Evolutionary conservation across 2,113 vertebrate genomes (phyloP).

Genomic region (Thomomys bottae): DNA sequence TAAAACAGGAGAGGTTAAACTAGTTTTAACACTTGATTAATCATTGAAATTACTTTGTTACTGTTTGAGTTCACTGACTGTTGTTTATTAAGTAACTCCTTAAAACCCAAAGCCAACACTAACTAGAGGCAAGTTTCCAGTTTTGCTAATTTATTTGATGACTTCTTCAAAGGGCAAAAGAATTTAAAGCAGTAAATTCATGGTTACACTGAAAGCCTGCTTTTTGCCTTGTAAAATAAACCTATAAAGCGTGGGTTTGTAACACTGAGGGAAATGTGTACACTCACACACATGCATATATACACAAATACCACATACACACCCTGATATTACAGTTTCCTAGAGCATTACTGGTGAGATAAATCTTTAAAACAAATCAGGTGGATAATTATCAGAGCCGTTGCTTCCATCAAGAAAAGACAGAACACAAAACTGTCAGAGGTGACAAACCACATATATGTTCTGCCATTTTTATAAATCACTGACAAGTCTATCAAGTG

Average conservation of each 20-base stretch:
- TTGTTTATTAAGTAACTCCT: constrained; percentile 89
- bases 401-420: constrained; percentile 72
- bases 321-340: constrained; percentile 76
- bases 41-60: constrained; percentile 89
- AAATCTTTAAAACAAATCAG: constrained; percentile 79
- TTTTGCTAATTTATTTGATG: constrained; percentile 87
- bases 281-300: neutral
- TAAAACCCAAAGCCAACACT: constrained; percentile 86
- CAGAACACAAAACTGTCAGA: constrained; percentile 53
- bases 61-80: constrained; percentile 86
- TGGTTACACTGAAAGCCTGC: constrained; percentile 81
- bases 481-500: constrained; percentile 69
- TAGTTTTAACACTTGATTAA: constrained; percentile 91
- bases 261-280: constrained; percentile 60
- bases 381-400: constrained; percentile 70
- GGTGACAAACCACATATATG: constrained; percentile 77
- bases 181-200: constrained; percentile 82
- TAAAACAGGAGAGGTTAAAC: constrained; percentile 89
- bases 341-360: constrained; percentile 71
- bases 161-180: constrained; percentile 84
- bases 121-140: constrained; percentile 84
- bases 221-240: constrained; percentile 73
- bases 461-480: constrained; percentile 73
- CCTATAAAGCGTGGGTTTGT: constrained; percentile 65
- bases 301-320: neutral